Percentiles rank a stretch among this genome's conserved stretches.
Conservation (phyloP, 2,797 vertebrate species). For the Hozukius guyotensis region DNA sequence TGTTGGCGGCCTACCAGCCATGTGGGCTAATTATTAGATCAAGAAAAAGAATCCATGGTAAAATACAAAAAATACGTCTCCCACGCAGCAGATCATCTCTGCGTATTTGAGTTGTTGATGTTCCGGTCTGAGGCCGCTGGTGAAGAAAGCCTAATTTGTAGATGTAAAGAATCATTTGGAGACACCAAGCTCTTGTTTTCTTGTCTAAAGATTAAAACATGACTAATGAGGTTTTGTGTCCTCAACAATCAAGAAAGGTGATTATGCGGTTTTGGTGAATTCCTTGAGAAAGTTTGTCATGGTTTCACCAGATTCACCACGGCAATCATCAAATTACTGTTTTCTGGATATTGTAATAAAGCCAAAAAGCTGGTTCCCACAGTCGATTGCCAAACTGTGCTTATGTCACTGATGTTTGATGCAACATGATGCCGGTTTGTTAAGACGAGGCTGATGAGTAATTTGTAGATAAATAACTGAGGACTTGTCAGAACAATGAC, state of each 20-base stretch:
- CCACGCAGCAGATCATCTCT: constrained; percentile 47
- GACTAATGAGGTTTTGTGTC: background rate
- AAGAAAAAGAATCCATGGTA: constrained; percentile 26
- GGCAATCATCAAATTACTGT: constrained; percentile 39
- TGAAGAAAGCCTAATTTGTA: constrained; percentile 36
- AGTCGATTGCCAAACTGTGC: background rate
- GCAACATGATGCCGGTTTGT: background rate
- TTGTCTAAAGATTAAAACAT: constrained; percentile 7
- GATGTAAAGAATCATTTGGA: background rate
- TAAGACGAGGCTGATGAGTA: background rate
- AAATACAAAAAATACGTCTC: constrained; percentile 30
- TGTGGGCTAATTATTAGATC: constrained; percentile 38
- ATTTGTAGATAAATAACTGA: constrained; percentile 1
- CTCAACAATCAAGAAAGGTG: background rate
- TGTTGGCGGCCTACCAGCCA: constrained; percentile 34
- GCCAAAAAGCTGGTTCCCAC: constrained; percentile 36
- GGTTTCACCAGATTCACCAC: constrained; percentile 24
- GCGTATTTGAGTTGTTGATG: constrained; percentile 27
- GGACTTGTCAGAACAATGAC: constrained; percentile 1
- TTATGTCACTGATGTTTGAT: background rate
- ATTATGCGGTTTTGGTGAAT: constrained; percentile 12
- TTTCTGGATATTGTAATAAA: background rate
- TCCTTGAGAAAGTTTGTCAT: constrained; percentile 19
- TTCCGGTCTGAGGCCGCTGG: constrained; percentile 31
- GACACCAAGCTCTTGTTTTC: background rate